phyloP scores from a whole-genome alignment of 2,888 invertebrate species.

The Amblyjoppa proteus region DNA sequence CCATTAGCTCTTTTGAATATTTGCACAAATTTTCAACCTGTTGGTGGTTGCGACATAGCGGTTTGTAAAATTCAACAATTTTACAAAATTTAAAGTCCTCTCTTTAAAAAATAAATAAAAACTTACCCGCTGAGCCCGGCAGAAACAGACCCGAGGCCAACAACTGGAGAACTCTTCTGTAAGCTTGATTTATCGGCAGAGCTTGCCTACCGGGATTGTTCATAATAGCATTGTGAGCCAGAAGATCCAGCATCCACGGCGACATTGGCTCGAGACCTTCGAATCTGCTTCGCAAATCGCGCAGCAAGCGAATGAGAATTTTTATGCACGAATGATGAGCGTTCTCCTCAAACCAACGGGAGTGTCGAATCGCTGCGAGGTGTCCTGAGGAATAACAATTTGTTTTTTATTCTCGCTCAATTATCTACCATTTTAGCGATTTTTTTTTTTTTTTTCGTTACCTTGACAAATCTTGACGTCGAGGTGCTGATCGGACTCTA shows the following conservation, averaged over 20 bases:
- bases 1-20: not conserved
- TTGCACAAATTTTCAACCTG: conserved; percentile 4
- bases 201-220: conserved; percentile 97
- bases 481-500: conserved; percentile 94
- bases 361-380: conserved; percentile 97
- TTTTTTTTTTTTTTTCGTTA: conserved; percentile 70
- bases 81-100: not conserved
- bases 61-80: not conserved
- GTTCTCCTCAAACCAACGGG: conserved; percentile 99
- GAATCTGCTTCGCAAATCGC: conserved; percentile 96
- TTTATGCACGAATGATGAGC: conserved; percentile 98
- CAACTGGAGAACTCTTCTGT: conserved; percentile 93
- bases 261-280: conserved; percentile 95
- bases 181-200: conserved; percentile 96
- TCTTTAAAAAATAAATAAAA: conserved; percentile 28
- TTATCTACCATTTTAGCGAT: not conserved
- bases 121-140: conserved; percentile 93
- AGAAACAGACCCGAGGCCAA: conserved; percentile 97
- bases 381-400: conserved; percentile 87
- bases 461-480: conserved; percentile 87
- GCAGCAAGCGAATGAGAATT: conserved; percentile 96
- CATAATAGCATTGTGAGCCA: conserved; percentile 98
- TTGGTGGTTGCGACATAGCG: no score
- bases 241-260: conserved; percentile 98
- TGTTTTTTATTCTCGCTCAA: not conserved